Evolutionary conservation across 2,797 vertebrate genomes (phyloP), one percentile per base, ranked within the genome.

Genomic region (Crypturellus tataupa): DNA sequence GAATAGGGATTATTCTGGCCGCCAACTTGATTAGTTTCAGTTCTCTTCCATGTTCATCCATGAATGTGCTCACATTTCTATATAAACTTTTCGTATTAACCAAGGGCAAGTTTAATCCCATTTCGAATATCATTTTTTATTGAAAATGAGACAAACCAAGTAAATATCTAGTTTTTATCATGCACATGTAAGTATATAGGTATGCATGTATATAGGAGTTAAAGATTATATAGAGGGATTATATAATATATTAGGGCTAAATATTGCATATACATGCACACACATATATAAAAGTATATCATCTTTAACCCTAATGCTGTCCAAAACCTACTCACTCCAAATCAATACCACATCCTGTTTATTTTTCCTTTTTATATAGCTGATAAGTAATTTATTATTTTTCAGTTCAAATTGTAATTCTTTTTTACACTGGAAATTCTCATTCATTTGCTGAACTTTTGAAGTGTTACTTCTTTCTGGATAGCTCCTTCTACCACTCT

Each of bases 91-190:
- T 47, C 27, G 67, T 84, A 3, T 75, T 58, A 80, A 9, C 3
- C 31, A 59, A 64, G 15, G 24, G 24, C 68, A 90, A 68, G 56
- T 29, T 25, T 7, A 49, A 75, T 47, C 21, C 8, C 7, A 19
- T 42, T 12, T 13, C 51, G 15, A 53, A 10, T 51, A 55, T 20
- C 0, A 0, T 44, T 10, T 64, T 64, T 83, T 20, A 39, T 1
- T 25, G 31, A 81, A 37, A 55, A 3, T 42, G 10, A 80, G 9
- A 35, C 17, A 68, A 7, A 60, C 12, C 49, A 21, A 37, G 62
- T 29, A 53, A 51, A 53, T 71, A 40, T 11, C 12, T 56, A 5
- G 4, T 78, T 12, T 62, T 87, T 81, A 6, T 29, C 21, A 20
- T 53, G 51, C 25, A 51, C 27, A 16, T 27, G 25, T 51, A 51